phyloP scores from a whole-genome alignment of 2,888 invertebrate genomes.

The Entomobrya proxima region DNA sequence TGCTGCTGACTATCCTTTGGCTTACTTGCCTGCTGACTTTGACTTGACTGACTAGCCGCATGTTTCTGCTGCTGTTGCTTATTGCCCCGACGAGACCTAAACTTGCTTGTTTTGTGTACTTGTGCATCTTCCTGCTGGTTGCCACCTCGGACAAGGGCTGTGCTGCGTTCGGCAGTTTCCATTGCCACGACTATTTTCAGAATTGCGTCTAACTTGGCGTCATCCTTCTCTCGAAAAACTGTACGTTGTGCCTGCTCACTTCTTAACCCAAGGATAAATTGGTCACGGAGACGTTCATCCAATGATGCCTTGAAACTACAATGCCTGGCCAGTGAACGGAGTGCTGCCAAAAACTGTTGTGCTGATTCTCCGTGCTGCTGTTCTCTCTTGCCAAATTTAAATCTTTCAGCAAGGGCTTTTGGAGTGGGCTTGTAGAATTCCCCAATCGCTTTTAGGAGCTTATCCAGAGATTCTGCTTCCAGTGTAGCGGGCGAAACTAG shows the following conservation, averaged over 20 bases:
- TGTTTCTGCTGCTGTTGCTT: slow-evolving; percentile 5
- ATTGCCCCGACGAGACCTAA: background rate
- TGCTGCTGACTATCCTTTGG: background rate
- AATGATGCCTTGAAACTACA: background rate
- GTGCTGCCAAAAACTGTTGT: background rate
- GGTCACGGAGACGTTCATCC: background rate
- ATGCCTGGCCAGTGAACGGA: background rate
- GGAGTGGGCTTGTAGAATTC: background rate
- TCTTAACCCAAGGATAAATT: background rate
- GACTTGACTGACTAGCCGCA: background rate
- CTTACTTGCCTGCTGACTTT: background rate
- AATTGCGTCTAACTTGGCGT: background rate
- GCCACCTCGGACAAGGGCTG: background rate
- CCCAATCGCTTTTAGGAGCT: background rate
- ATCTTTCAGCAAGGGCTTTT: background rate
- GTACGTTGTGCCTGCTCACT: background rate
- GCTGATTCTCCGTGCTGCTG: background rate
- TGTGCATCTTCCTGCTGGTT: background rate
- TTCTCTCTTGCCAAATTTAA: background rate
- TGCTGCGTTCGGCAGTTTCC: background rate
- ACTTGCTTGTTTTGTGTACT: background rate
- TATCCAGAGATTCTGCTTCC: background rate
- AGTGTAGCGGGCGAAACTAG: background rate
- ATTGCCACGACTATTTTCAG: background rate
- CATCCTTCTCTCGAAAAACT: background rate